Conservation (phyloP, 2,888 invertebrate genomes). For the Anticlea derivata region DNA sequence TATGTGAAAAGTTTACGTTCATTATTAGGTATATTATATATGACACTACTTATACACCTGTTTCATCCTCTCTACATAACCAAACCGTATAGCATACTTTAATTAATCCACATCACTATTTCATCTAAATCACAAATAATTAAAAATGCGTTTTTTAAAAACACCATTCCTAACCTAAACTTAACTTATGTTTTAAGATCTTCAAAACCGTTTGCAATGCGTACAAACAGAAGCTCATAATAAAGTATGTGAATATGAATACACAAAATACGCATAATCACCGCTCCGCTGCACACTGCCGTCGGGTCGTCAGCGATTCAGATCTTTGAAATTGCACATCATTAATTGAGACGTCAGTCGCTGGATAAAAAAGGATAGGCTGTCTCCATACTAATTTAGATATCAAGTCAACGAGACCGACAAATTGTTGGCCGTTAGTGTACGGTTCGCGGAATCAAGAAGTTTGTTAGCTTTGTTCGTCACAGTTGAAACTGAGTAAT, state of each 20-base stretch:
- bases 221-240: conserved; percentile 12
- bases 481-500: conserved; percentile 22
- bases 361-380: conserved; percentile 55
- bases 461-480: conserved; percentile 34
- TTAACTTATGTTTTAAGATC: neutral
- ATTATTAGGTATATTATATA: too few species aligned
- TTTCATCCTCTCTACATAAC: too few species aligned
- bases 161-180: too few species aligned
- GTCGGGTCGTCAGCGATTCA: conserved; percentile 52
- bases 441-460: conserved; percentile 67
- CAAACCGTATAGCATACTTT: too few species aligned
- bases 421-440: conserved; percentile 73
- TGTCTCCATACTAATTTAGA: conserved; percentile 80
- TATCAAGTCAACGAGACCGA: conserved; percentile 75
- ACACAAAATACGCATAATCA: conserved; percentile 34
- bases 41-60: too few species aligned
- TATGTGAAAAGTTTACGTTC: too few species aligned
- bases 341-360: conserved; percentile 77
- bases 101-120: too few species aligned
- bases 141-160: too few species aligned
- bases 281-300: conserved; percentile 36
- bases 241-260: conserved; percentile 37
- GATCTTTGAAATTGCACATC: conserved; percentile 74
- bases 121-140: too few species aligned
- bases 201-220: neutral